These are phyloP conservation scores for Catalaphyllia jardinei DNA, from an alignment of 64 coral and sea anemone species.

Conservation along the genomic window DNA sequence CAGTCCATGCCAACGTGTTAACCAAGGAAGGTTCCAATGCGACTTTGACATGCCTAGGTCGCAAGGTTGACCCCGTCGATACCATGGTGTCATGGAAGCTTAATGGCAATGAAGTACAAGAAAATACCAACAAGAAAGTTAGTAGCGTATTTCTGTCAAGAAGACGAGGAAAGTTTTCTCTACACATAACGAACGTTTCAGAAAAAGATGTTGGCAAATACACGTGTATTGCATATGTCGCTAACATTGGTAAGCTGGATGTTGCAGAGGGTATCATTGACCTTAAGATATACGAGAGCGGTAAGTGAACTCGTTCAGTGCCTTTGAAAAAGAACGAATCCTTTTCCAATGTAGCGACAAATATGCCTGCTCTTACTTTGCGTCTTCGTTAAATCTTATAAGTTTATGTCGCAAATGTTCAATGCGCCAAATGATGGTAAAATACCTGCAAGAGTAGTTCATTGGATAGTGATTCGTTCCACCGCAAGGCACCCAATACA, in stretches of 20 bases:
- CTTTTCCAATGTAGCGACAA: too few relatives aligned
- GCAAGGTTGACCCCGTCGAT: neutral
- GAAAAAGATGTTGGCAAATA: constrained; percentile 18
- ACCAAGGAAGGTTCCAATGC: constrained; percentile 7
- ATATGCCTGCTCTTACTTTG: too few relatives aligned
- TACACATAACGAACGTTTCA: constrained; percentile 27
- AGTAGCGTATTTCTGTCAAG: neutral
- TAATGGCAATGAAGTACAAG: constrained; percentile 1
- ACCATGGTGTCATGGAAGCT: neutral
- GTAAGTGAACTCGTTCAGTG: neutral
- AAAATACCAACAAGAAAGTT: neutral
- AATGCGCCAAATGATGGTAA: too few relatives aligned
- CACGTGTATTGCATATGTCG: neutral
- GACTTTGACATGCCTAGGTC: constrained; percentile 14
- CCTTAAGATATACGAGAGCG: neutral
- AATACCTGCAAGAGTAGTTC: too few relatives aligned
- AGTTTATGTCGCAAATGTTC: too few relatives aligned
- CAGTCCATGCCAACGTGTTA: neutral
- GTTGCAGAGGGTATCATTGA: constrained; percentile 1
- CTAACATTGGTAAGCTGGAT: neutral
- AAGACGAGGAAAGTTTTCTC: neutral
- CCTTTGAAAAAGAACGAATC: neutral
- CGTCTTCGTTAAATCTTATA: too few relatives aligned
- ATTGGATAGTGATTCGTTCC: too few relatives aligned
- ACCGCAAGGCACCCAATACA: too few relatives aligned